Evolutionary conservation across 1,140 invertebrate species (phyloP), one percentile per base, ranked within the genome.

Genomic region (Phthorimaea operculella): DNA sequence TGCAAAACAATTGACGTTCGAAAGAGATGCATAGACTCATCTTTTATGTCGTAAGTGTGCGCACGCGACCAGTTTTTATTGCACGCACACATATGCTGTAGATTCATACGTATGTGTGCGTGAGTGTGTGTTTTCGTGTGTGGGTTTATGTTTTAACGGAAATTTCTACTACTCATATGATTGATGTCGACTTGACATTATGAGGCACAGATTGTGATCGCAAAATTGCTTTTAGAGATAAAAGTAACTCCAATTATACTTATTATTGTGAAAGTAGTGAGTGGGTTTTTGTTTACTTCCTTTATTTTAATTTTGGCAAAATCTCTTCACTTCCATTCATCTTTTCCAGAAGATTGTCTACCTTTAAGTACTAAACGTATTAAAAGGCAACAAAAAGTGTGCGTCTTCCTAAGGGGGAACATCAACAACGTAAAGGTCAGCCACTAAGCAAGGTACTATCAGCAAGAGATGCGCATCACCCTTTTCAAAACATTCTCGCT

Each of bases 141-240:
- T 54, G 45, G 14, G 33, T 48, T 49, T 57, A 49, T 54, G 51
- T 60, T 28, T 56, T 62, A 68, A 72, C 69, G 72, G 76, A 79
- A 76, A 70, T 67, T 76, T 76, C 76, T 76, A 74, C 68, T 60
- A 62, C 44, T 60, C 47, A 59, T 56, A 45, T 68, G 64, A 69
- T 64, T 64, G 57, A 74, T 66, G 63, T 55, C 55, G 51, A 64
- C 57, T 59, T 59, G 57, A 59, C 57, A 59, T 59, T 39, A 59
- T 36, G 56, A 50, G 12, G 51, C 7, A 44, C 6, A 36, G 61
- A 61, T 66, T 57, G 17, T 52, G 54, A 68, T 68, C 60, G 57
- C 47, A 48, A 66, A 63, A 59, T 67, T 61, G 58, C 55, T 60
- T 49, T 49, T 39, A 39, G 36, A 39, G 36, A 39, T 39, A 39